A percentile compares a stretch with the other conserved stretches of the same genome.
Conservation (phyloP, 2,797 vertebrate species). For the Scomberomorus guttatus region DNA sequence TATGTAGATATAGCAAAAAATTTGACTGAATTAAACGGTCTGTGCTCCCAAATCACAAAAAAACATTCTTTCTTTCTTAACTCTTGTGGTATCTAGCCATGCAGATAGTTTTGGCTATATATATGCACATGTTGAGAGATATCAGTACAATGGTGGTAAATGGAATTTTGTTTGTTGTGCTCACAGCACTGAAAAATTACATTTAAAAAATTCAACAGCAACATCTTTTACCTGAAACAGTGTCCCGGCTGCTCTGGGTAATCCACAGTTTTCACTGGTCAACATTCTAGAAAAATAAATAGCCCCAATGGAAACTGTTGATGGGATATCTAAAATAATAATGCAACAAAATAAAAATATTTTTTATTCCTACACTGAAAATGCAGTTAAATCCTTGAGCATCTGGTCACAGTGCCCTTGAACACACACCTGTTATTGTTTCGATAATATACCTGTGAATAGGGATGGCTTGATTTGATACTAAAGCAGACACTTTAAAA, state of each 20-base stretch:
- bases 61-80: conserved; percentile 14
- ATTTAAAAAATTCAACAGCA: conserved; percentile 44
- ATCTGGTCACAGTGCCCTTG: not conserved
- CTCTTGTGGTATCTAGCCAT: not conserved
- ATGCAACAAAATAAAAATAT: conserved; percentile 15
- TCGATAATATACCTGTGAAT: not conserved
- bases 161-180: conserved; percentile 22
- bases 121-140: conserved; percentile 1
- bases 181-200: conserved; percentile 45
- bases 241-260: conserved; percentile 22
- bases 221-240: conserved; percentile 28
- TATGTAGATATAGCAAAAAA: not conserved
- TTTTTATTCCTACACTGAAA: conserved; percentile 11
- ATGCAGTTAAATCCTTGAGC: not conserved
- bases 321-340: conserved; percentile 24
- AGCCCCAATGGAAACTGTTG: conserved; percentile 1
- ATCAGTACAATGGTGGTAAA: conserved; percentile 21
- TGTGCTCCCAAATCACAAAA: not conserved
- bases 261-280: conserved; percentile 21
- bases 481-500: not conserved
- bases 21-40: not conserved
- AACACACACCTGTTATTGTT: conserved; percentile 17
- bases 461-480: not conserved
- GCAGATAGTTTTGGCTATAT: conserved; percentile 18
- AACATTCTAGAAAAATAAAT: conserved; percentile 18